Percentiles rank a stretch among this genome's conserved stretches.
These are phyloP conservation scores for Sarcophaga rosellei DNA, from an alignment of 2,888 invertebrate genomes.

Conservation along the genomic window DNA sequence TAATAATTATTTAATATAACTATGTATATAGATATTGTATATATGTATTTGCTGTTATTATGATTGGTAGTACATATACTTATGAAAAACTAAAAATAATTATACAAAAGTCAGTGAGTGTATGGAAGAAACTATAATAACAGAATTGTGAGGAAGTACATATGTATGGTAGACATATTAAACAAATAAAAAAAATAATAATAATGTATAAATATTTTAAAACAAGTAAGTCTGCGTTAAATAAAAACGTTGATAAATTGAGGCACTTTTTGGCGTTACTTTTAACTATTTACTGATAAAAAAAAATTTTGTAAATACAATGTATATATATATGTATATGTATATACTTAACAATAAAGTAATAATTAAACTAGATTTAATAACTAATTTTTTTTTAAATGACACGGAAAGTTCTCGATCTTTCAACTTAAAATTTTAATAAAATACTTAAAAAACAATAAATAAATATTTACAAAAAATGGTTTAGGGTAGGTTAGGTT, in stretches of 20 bases:
- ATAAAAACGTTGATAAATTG: slow-evolving; percentile 72
- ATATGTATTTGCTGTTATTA: not conserved
- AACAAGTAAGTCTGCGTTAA: slow-evolving; percentile 44
- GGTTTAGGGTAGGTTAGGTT: not conserved
- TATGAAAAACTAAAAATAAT: not conserved
- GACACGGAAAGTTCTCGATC: slow-evolving; percentile 61
- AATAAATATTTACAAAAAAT: slow-evolving; percentile 53
- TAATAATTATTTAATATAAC: not conserved
- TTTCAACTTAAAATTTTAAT: slow-evolving; percentile 35
- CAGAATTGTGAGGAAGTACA: slow-evolving; percentile 6
- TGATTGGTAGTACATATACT: not conserved
- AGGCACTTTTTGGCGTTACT: slow-evolving; percentile 79
- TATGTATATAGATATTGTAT: not conserved
- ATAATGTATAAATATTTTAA: slow-evolving; percentile 39
- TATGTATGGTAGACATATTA: not conserved
- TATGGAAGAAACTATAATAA: slow-evolving; percentile 25
- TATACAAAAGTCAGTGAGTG: not conserved
- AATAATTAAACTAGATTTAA: slow-evolving; percentile 64
- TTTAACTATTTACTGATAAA: slow-evolving; percentile 51
- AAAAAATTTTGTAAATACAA: slow-evolving; percentile 24
- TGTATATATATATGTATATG: slow-evolving; percentile 2
- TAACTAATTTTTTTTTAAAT: slow-evolving; percentile 51
- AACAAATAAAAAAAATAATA: not conserved
- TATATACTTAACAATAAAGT: slow-evolving; percentile 50
- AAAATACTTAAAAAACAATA: slow-evolving; percentile 38